Percentiles rank a stretch among this genome's conserved stretches.
phyloP scores from a whole-genome alignment of 2,888 invertebrate species.

The Dicyrtoma fusca region DNA sequence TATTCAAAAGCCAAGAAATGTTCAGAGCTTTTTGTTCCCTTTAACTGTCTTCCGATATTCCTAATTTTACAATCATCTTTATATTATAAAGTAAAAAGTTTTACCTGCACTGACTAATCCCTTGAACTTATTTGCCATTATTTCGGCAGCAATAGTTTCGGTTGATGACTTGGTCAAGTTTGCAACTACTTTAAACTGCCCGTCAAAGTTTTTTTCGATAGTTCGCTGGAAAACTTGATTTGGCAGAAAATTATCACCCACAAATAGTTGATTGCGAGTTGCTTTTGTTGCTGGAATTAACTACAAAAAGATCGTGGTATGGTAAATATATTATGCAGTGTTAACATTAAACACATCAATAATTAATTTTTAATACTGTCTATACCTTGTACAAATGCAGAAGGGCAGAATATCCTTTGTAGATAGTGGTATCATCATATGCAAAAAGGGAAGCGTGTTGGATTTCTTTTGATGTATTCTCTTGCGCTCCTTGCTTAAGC shows the following conservation, averaged over 20 bases:
- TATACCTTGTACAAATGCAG: slow-evolving; percentile 23
- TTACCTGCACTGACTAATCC: slow-evolving; percentile 26
- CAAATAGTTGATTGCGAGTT: slow-evolving; percentile 13
- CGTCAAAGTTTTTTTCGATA: slow-evolving; percentile 26
- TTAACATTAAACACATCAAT: neutral
- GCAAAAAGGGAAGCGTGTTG: slow-evolving; percentile 16
- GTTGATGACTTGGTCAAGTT: slow-evolving; percentile 16
- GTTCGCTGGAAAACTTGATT: slow-evolving; percentile 7
- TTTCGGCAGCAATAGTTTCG: slow-evolving; percentile 13
- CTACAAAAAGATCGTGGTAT: slow-evolving; percentile 1
- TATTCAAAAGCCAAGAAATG: no score
- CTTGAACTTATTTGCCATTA: slow-evolving; percentile 22
- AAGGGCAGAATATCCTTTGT: slow-evolving; percentile 22
- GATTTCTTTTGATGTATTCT: slow-evolving; percentile 23
- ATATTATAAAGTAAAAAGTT: neutral
- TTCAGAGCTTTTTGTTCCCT: no score
- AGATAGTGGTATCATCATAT: slow-evolving; percentile 21
- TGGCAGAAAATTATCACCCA: slow-evolving; percentile 7
- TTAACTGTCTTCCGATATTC: no score
- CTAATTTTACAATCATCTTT: no score
- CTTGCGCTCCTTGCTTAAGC: slow-evolving; percentile 29
- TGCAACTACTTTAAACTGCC: slow-evolving; percentile 15
- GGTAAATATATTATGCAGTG: neutral
- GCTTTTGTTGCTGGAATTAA: slow-evolving; percentile 30
- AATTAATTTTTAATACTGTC: neutral